Percentiles rank a stretch among this genome's conserved stretches.
phyloP scores from a whole-genome alignment of 1,140 invertebrate species.

The Eciton burchellii region DNA sequence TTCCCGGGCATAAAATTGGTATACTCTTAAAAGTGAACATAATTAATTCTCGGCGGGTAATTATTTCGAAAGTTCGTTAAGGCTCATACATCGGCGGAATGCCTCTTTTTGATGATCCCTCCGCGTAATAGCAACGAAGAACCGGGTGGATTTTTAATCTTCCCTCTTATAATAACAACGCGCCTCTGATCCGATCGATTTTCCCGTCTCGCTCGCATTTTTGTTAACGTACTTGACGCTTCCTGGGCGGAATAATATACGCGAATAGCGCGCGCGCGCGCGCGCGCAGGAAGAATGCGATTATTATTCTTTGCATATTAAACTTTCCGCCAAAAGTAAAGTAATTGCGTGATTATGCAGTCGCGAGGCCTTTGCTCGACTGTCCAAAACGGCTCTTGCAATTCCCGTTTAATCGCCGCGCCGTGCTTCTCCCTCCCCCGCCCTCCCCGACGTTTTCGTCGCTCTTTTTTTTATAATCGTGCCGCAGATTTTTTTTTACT shows the following conservation, averaged over 20 bases:
- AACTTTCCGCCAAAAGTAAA: constrained; percentile 14
- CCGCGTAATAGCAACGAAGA: constrained; percentile 64
- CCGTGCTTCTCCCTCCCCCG: too few relatives aligned
- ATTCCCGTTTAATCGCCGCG: neutral
- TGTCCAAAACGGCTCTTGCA: neutral
- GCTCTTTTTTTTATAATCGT: constrained; percentile 23
- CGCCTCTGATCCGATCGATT: constrained; percentile 52
- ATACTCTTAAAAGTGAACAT: constrained; percentile 56
- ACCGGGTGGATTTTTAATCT: constrained; percentile 56
- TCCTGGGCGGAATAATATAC: constrained; percentile 6
- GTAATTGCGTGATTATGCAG: neutral
- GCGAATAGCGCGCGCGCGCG: neutral
- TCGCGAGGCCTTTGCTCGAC: neutral
- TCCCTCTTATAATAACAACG: constrained; percentile 57
- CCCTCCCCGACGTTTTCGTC: neutral
- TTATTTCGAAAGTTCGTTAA: constrained; percentile 69
- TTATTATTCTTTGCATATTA: constrained; percentile 30
- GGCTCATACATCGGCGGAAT: constrained; percentile 58
- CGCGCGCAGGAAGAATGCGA: neutral
- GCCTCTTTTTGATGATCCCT: constrained; percentile 64
- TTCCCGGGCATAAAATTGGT: constrained; percentile 52
- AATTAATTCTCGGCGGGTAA: constrained; percentile 61
- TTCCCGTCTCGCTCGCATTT: constrained; percentile 19
- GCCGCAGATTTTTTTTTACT: constrained; percentile 15
- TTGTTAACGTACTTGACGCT: constrained; percentile 8